Conservation (phyloP, 2,888 invertebrate species). For the Nowickia ferox region DNA sequence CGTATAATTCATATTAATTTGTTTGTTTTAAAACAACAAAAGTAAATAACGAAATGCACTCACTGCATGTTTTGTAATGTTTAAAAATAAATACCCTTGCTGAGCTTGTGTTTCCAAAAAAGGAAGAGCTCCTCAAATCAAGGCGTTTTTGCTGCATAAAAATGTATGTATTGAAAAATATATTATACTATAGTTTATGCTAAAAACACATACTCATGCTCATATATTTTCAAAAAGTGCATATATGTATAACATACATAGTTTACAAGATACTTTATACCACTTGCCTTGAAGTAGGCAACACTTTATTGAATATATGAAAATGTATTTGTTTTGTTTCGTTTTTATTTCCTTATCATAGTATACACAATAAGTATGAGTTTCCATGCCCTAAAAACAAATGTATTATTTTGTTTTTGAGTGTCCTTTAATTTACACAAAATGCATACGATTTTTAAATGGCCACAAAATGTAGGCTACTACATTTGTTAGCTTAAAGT, state of each 20-base stretch:
- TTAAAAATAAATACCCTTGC: not conserved
- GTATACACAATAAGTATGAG: slow-evolving; percentile 14
- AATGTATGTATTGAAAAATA: slow-evolving; percentile 23
- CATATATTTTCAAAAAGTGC: too few species aligned
- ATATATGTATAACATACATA: too few species aligned
- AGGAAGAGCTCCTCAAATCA: not conserved
- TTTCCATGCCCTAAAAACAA: slow-evolving; percentile 1
- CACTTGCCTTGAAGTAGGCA: slow-evolving; percentile 33
- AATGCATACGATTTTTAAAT: not conserved
- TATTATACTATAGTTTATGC: not conserved
- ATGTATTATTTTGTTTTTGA: slow-evolving; percentile 8
- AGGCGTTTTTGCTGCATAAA: slow-evolving; percentile 40
- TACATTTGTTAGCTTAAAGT: not conserved
- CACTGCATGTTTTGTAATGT: not conserved
- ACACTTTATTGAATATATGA: not conserved
- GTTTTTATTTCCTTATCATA: not conserved
- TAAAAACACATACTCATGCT: too few species aligned
- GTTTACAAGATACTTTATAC: not conserved
- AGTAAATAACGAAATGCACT: not conserved
- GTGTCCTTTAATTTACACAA: slow-evolving; percentile 12
- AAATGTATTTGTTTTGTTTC: not conserved
- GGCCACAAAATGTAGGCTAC: not conserved
- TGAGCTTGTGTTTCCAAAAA: not conserved
- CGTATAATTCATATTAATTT: slow-evolving; percentile 36
- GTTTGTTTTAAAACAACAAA: not conserved